phyloP scores from a whole-genome alignment of 2,113 vertebrate genomes.

The Plestiodon gilberti region DNA sequence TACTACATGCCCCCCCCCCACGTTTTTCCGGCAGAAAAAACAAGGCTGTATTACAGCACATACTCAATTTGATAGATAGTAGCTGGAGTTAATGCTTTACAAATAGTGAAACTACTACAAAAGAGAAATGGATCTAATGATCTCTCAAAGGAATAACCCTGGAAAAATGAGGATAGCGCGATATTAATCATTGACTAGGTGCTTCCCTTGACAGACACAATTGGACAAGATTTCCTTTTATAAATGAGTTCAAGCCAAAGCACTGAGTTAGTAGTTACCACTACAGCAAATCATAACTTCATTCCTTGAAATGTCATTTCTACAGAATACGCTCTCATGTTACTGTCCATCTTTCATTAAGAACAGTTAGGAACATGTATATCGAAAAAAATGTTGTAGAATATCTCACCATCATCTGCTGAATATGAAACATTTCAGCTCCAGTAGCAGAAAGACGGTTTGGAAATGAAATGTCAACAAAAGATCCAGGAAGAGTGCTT shows the following conservation, averaged over 20 bases:
- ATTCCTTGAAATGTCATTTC: background rate
- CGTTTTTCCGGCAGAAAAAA: background rate
- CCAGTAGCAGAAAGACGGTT: conserved; percentile 87
- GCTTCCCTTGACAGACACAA: background rate
- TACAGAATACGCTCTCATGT: background rate
- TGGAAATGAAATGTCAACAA: conserved; percentile 91
- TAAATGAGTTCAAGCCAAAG: background rate
- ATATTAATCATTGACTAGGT: background rate
- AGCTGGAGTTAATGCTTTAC: background rate
- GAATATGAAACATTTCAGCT: conserved; percentile 91
- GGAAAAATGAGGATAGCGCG: background rate
- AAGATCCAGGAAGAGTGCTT: conserved; percentile 91
- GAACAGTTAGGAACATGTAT: background rate
- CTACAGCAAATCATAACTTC: background rate
- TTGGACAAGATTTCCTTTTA: background rate
- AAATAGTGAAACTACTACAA: background rate
- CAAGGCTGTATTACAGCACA: background rate
- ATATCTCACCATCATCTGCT: conserved; percentile 87
- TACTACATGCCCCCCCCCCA: too few relatives aligned
- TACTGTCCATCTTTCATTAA: background rate
- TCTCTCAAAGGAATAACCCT: background rate
- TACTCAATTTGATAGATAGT: background rate
- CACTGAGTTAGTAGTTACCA: background rate
- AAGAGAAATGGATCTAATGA: background rate
- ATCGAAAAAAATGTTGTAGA: background rate